Evolutionary conservation across 2,113 vertebrate species (phyloP), one percentile per base, ranked within the genome.

Genomic region (Sturnira hondurensis): DNA sequence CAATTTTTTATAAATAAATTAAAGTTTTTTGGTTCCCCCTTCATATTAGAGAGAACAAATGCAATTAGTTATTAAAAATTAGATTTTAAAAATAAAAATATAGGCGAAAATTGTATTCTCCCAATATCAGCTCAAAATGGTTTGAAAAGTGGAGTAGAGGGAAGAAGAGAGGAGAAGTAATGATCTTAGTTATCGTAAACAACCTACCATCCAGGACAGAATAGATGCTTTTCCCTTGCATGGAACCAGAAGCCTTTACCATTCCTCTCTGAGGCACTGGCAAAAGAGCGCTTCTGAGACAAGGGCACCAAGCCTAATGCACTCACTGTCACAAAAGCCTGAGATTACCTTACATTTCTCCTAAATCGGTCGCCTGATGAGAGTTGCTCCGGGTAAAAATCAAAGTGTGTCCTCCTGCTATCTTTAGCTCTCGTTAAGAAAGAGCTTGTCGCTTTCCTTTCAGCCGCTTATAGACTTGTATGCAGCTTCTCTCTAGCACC

Each of bases 291-390:
- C 77, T 73, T 47, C 43, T 33, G 58, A 92, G 89, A 82, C 78
- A 82, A 41, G 4, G 31, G 52, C 86, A 68, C n/a, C 24, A 76
- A 43, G 73, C 15, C 58, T 89, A 84, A 92, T 56, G 56, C 20
- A 80, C 24, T 83, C 54, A 20, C 65, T 90, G 43, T 86, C 89
- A 77, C 74, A 96, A 94, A 96, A 97, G 68, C 89, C 87, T 41
- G 13, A 80, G 71, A 95, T 81, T 84, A 45, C 41, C 70, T 89
- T 91, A 6, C 68, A 54, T 74, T 91, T 89, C 74, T 94, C 50
- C 74, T 81, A 50, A 94, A 94, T 70, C 92, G 87, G 26, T 67
- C 93, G 73, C 52, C 84, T 92, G 91, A 92, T 82, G 89, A 94
- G 76, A 96, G 4, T 67, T 70, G 81, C 81, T 93, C 52, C 31